Evolutionary conservation across 2,888 invertebrate species (phyloP), one percentile per base, ranked within the genome.

Genomic region (Parnassius apollo): DNA sequence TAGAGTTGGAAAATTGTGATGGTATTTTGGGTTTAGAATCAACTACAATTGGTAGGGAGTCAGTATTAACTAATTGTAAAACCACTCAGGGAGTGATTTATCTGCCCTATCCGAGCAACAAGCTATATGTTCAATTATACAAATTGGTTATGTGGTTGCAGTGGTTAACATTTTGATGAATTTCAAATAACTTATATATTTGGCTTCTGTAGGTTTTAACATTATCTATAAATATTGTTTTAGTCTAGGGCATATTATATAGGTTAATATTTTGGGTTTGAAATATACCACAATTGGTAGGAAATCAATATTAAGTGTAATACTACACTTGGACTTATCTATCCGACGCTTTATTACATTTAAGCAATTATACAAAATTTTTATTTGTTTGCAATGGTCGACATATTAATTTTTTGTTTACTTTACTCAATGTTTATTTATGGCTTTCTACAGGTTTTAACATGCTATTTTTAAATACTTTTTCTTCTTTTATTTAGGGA

Each of bases 1-100:
- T 96, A 22, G 80, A 93, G 48, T 75, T 95, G 13, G 89, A 93
- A 2, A 93, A 96, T 76, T 96, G 96, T 75, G 93, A 95, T 79
- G 93, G 93, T 10, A 89, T 93, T 1, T 63, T 76, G 10, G 59
- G 61, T 50, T 59, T 50, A 12, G 63, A 68, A 55, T 48, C 46
- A 8, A 54, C 57, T 10, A 65, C 63, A 13, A 57, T 69, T 25
- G 70, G 65, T n/a, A 57, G 66, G 42, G 81, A 83, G 2, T 82
- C 84, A 11, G 90, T 93, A 59, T 88, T 94, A 42, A 94, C 94
- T 1, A 94, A 95, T 74, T 95, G 95, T 76, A 87, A 93, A 65
- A 75, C 78, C 8, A 80, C 88, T 3, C 86, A 91, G 72, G 80
- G 87, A 2, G 86, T 95, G 10, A 83, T 91, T 62, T 95, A 95